Evolutionary conservation across 1,140 invertebrate species (phyloP), one percentile per base, ranked within the genome.

Genomic region (Lepidostoma basale): DNA sequence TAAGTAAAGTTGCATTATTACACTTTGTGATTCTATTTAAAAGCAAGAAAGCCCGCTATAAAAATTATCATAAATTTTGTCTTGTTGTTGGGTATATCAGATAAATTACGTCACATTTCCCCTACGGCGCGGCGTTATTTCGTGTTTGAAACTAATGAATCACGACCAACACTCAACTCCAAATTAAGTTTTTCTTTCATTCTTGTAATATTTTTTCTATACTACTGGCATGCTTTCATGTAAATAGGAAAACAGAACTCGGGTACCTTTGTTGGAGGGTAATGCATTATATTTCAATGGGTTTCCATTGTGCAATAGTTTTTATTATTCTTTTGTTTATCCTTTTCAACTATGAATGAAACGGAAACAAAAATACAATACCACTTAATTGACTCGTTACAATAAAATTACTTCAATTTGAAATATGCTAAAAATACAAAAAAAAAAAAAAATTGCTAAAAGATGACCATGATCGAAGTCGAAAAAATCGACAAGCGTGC

Each of bases 111-210:
- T 39, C 54, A 58, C 54, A 18, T 20, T n/a, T 39, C 33, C 42
- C 44, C 44, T 52, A 4, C 3, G 25, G 67, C 23, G 39, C 30
- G 44, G 56, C 54, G 36, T 20, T 39, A 54, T 70, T 52, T 42
- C 69, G 69, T 71, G 69, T 59, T 64, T 39, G 23, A 40, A 40
- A 14, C 49, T 33, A 68, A 45, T 68, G 69, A 71, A 71, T 68
- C 64, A 71, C 52, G 22, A 20, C 3, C 56, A 64, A 44, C 49
- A 58, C 69, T 58, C 60, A 40, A 30, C 62, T 64, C 42, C 60
- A 71, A 71, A 71, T 68, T 67, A 71, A 71, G 47, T 67, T 71
- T 70, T 71, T 63, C 40, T 67, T 44, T 59, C 44, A 62, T 60
- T 52, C 42, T 47, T 47, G 42, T 60, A 36, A 68, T 67, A 67